A percentile compares a stretch with the other conserved stretches of the same genome.
phyloP scores from a whole-genome alignment of 2,113 vertebrate species.

The Pangasianodon hypophthalmus region DNA sequence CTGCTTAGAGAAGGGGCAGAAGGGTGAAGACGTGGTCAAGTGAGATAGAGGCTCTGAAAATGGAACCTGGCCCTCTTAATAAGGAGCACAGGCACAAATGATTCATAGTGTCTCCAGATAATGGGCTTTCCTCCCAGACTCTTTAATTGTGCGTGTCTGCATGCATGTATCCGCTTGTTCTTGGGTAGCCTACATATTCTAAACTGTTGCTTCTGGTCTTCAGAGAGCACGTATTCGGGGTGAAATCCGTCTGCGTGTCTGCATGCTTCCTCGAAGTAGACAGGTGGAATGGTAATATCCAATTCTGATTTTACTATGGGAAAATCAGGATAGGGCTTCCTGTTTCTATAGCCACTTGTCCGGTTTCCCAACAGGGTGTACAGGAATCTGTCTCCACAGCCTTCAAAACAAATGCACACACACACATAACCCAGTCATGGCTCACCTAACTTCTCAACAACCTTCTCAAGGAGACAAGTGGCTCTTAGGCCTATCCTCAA shows the following conservation, averaged over 20 bases:
- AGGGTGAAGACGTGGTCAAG: slow-evolving; percentile 13
- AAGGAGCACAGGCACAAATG: slow-evolving; percentile 23
- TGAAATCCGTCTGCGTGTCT: slow-evolving; percentile 10
- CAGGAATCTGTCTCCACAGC: slow-evolving; percentile 59
- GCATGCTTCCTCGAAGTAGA: slow-evolving; percentile 17
- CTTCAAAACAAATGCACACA: slow-evolving; percentile 45
- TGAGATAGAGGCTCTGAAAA: slow-evolving; percentile 38
- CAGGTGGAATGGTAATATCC: slow-evolving; percentile 50
- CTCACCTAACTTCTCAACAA: slow-evolving; percentile 22
- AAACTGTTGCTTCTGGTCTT: slow-evolving; percentile 12
- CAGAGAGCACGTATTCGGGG: slow-evolving; percentile 3
- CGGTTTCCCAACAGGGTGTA: slow-evolving; percentile 70
- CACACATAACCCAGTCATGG: slow-evolving; percentile 12
- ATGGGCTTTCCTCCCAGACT: slow-evolving; percentile 37
- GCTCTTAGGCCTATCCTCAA: slow-evolving; percentile 20
- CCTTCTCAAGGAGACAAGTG: slow-evolving; percentile 17
- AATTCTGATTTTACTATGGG: slow-evolving; percentile 65
- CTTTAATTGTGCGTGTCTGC: slow-evolving; percentile 34
- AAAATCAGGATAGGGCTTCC: slow-evolving; percentile 75
- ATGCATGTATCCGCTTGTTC: slow-evolving; percentile 19
- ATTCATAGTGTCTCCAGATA: slow-evolving; percentile 43
- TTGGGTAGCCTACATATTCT: background rate
- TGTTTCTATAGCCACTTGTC: slow-evolving; percentile 70
- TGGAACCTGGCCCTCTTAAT: slow-evolving; percentile 37
- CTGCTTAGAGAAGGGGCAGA: slow-evolving; percentile 3